These are phyloP conservation scores for Phymatocera aterrima DNA, from an alignment of 2,888 invertebrate genomes.

Conservation along the genomic window DNA sequence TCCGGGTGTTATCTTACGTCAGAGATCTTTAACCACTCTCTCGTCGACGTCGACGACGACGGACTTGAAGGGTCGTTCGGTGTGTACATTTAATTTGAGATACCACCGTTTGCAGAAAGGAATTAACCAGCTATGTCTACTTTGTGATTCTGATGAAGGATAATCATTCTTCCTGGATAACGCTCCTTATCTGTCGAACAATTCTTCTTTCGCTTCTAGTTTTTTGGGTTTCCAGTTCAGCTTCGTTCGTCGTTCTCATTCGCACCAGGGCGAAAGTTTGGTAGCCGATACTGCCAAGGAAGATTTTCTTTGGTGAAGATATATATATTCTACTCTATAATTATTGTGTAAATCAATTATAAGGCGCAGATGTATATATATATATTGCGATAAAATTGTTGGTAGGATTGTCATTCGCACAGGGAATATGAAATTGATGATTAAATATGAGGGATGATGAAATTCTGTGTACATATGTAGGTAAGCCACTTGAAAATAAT, in stretches of 20 bases:
- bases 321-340: not conserved
- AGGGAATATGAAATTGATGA: not conserved
- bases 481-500: not conserved
- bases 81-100: conserved; percentile 17
- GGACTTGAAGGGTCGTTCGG: not conserved
- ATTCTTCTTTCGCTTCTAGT: not conserved
- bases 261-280: too few relatives aligned
- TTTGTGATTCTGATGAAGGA: conserved; percentile 33
- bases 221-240: too few relatives aligned
- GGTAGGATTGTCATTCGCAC: too few relatives aligned
- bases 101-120: not conserved
- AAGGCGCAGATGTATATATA: too few relatives aligned
- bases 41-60: not conserved
- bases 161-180: conserved; percentile 28
- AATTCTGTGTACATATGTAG: too few relatives aligned
- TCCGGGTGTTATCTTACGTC: conserved; percentile 24
- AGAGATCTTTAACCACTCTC: conserved; percentile 16
- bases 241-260: too few relatives aligned
- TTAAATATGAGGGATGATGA: not conserved
- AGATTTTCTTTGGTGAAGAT: not conserved
- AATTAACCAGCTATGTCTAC: not conserved
- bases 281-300: too few relatives aligned
- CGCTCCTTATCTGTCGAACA: not conserved
- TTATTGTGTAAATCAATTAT: too few relatives aligned
- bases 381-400: not conserved